Evolutionary conservation across 30 jellyfish, hydroid and myxozoan species (phyloP), one percentile per base, ranked within the genome.

Genomic region (Nemopilema nomurai): DNA sequence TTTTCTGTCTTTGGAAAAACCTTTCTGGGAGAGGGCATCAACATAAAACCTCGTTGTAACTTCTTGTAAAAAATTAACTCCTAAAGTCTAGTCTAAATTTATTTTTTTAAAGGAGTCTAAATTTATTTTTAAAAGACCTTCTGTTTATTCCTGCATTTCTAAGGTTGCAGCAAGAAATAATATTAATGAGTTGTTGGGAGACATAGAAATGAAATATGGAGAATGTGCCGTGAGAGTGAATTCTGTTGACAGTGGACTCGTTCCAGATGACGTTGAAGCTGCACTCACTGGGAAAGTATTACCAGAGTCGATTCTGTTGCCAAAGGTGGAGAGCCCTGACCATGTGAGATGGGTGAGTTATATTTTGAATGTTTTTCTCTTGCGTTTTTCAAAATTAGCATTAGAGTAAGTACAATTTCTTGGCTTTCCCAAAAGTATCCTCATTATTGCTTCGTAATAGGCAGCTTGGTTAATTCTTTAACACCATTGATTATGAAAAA

Each of bases 171-270:
- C 97, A 30, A 79, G 98, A 62, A 20, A 29, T 8, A 89, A 71
- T 66, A 93, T 84, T 9, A 28, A 71, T 32, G 81, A 80, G 49
- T 17, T 85, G 65, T 74, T 92, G 53, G 92, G 90, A 8, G 70
- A 25, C 57, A 31, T 93, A 7, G 78, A 76, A 41, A 84, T 84
- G 63, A 53, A 78, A 28, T 26, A 84, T 49, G 90, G 92, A 28
- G 97, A 93, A 28, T 85, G 89, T 79, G 94, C 96, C 70, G 97
- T 93, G 7, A 80, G 98, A 31, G 93, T 93, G 16, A 93, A 93
- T 74, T 79, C 96, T 4, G 87, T 93, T 69, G 98, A 93, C 71
- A 93, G 96, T 83, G 96, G 86, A 28, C 86, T 88, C 16, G 96
- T 91, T 24, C 51, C 51, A 16, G 96, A 77, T 31, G 98, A 93